A percentile compares a stretch with the other conserved stretches of the same genome.
phyloP scores from a whole-genome alignment of 2,113 vertebrate genomes.

The Pteropus alecto region DNA sequence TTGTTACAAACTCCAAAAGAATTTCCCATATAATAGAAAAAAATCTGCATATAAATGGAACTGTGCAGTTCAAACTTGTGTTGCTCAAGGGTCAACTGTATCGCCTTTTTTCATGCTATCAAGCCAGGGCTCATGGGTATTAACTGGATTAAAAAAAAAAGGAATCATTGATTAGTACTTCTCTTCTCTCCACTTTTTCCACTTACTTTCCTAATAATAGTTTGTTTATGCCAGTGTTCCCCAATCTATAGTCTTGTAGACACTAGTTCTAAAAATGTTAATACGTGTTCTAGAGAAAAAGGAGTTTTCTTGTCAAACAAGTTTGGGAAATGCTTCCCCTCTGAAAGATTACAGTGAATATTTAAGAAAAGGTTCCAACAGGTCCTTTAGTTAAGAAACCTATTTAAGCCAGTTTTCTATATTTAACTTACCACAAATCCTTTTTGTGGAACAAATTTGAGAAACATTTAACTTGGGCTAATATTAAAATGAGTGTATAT shows the following conservation, averaged over 20 bases:
- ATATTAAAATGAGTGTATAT: not conserved
- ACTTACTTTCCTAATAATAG: not conserved
- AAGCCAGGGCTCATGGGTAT: not conserved
- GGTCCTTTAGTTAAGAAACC: conserved; percentile 4
- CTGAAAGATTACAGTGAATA: not conserved
- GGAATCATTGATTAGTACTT: not conserved
- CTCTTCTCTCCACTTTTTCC: not conserved
- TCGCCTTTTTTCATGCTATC: not conserved
- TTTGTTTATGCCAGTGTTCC: not conserved
- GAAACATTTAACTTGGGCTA: not conserved
- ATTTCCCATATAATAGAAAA: not conserved
- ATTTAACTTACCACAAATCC: not conserved
- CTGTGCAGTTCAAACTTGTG: not conserved
- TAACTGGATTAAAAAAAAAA: not conserved
- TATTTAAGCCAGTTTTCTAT: not conserved
- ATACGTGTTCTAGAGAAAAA: not conserved
- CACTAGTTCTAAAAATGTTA: not conserved
- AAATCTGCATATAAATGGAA: not conserved
- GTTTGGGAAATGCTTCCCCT: not conserved
- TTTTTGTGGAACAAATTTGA: conserved; percentile 14
- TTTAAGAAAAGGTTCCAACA: not conserved
- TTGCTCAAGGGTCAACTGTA: not conserved
- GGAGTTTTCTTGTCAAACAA: not conserved
- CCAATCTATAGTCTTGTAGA: not conserved
- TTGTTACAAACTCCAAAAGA: not conserved